Conservation (phyloP, 2,797 vertebrate genomes). For the Hyperoplus immaculatus region DNA sequence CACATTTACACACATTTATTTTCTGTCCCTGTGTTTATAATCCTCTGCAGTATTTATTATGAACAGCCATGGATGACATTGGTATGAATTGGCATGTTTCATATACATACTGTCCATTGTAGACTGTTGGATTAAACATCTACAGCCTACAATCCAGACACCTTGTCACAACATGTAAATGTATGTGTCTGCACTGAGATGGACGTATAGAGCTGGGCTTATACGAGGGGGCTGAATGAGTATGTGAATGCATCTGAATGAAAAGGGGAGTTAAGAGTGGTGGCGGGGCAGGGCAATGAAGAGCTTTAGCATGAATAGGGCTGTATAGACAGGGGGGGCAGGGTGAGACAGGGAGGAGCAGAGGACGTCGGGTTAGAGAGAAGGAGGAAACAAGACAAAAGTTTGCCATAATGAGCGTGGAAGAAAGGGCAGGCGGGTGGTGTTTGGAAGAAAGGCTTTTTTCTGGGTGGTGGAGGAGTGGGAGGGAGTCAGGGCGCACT, state of each 20-base stretch:
- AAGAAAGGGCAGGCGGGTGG: slow-evolving; percentile 74
- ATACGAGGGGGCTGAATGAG: slow-evolving; percentile 49
- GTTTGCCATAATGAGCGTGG: slow-evolving; percentile 83
- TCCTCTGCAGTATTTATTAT: not conserved
- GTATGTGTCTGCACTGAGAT: slow-evolving; percentile 55
- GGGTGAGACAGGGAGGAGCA: slow-evolving; percentile 75
- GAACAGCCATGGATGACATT: not conserved
- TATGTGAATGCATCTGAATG: slow-evolving; percentile 73
- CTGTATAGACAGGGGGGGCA: slow-evolving; percentile 63
- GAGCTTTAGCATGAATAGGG: slow-evolving; percentile 71
- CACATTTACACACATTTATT: not conserved
- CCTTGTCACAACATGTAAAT: slow-evolving; percentile 56
- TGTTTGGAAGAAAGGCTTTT: slow-evolving; percentile 70
- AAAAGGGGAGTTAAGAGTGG: slow-evolving; percentile 59
- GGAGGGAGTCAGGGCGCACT: slow-evolving; percentile 74
- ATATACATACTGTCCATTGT: not conserved
- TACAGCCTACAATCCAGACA: slow-evolving; percentile 47
- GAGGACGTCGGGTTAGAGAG: slow-evolving; percentile 71
- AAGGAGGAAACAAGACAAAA: slow-evolving; percentile 84
- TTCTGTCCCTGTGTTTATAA: no score
- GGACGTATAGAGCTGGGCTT: slow-evolving; percentile 49
- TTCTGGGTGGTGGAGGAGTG: slow-evolving; percentile 68
- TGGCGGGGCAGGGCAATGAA: slow-evolving; percentile 60
- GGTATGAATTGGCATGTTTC: slow-evolving; percentile 1
- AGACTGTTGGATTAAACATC: slow-evolving; percentile 12